A percentile compares a stretch with the other conserved stretches of the same genome.
phyloP scores from a whole-genome alignment of 2,113 vertebrate genomes.

The Takifugu bimaculatus region DNA sequence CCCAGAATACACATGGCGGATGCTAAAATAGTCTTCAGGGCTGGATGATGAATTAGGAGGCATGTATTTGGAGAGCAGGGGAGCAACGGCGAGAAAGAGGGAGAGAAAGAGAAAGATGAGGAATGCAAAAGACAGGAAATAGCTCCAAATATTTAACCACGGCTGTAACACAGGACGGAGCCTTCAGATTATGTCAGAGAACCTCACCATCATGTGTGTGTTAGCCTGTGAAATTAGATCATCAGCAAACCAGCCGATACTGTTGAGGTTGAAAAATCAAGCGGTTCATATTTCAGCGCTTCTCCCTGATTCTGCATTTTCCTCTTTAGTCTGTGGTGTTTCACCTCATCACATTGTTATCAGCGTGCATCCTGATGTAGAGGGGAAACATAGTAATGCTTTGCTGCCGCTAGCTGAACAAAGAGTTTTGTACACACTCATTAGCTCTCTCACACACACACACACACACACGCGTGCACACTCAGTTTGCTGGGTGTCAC shows the following conservation, averaged over 20 bases:
- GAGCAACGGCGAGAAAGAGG: conserved; percentile 13
- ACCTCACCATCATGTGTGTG: conserved; percentile 28
- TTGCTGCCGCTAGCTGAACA: conserved; percentile 4
- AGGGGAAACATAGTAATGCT: not conserved
- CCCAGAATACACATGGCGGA: conserved; percentile 54
- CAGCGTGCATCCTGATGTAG: not conserved
- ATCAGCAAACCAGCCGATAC: conserved; percentile 16
- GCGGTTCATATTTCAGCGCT: conserved; percentile 13
- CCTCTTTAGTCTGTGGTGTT: not conserved
- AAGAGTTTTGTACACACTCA: conserved; percentile 4
- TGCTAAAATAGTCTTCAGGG: conserved; percentile 50
- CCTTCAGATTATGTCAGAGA: conserved; percentile 35
- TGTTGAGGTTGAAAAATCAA: conserved; percentile 4
- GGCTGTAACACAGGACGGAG: conserved; percentile 30
- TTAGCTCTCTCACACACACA: not conserved
- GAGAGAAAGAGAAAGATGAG: conserved; percentile 11
- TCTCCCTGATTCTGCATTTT: not conserved
- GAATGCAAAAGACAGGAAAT: conserved; percentile 23
- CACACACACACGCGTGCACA: not conserved
- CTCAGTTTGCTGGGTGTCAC: conserved; percentile 2
- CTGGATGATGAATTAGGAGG: conserved; percentile 55
- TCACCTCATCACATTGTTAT: not conserved
- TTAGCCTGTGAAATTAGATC: conserved; percentile 20
- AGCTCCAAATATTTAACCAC: conserved; percentile 56
- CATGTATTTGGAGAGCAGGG: conserved; percentile 39